These are phyloP conservation scores for Lepidochrysops patricia DNA, from an alignment of 2,888 invertebrate genomes.

Conservation along the genomic window DNA sequence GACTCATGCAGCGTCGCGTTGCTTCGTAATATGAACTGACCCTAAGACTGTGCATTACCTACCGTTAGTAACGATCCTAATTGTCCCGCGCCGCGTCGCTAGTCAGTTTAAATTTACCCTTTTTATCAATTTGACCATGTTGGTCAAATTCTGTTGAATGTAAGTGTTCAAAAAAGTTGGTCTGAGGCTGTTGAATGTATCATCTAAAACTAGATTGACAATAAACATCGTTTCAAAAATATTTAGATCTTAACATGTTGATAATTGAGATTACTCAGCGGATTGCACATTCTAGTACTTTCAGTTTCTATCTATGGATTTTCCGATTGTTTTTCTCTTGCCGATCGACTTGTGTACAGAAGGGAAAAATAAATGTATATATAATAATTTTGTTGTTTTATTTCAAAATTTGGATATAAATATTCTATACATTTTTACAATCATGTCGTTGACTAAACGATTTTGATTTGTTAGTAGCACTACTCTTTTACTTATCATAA, in stretches of 20 bases:
- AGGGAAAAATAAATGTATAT: slow-evolving; percentile 59
- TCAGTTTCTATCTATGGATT: slow-evolving; percentile 16
- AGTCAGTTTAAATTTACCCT: no score
- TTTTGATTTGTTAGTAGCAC: no score
- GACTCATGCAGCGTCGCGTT: no score
- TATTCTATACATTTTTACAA: background rate
- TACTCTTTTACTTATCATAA: no score
- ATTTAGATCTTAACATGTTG: background rate
- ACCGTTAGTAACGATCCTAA: no score
- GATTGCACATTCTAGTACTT: slow-evolving; percentile 22
- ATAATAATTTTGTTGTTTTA: slow-evolving; percentile 55
- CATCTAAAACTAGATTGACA: background rate
- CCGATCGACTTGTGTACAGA: slow-evolving; percentile 31
- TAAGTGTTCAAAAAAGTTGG: no score
- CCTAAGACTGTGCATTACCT: no score
- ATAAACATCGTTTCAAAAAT: background rate
- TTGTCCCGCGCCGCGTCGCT: no score
- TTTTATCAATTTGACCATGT: no score
- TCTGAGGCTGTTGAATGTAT: background rate
- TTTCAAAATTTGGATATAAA: slow-evolving; percentile 26
- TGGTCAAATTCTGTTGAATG: no score
- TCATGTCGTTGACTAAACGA: background rate
- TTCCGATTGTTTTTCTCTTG: slow-evolving; percentile 9
- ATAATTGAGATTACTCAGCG: background rate
- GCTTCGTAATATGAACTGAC: no score